Evolutionary conservation across 2,888 invertebrate species (phyloP).

Genomic region (Lochmaea capreae): DNA sequence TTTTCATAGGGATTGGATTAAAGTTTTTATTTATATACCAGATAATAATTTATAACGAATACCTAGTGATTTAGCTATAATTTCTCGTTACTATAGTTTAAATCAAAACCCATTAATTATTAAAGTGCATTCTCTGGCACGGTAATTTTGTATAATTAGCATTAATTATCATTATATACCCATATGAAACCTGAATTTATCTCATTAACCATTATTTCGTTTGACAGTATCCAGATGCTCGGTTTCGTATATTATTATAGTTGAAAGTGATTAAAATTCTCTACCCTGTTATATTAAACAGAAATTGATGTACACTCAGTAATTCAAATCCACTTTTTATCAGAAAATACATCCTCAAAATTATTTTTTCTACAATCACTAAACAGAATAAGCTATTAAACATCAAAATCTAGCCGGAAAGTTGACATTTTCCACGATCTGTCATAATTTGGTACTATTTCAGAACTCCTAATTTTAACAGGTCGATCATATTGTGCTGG

Average conservation of each 20-base stretch:
- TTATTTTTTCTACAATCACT: no score
- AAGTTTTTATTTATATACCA: neutral
- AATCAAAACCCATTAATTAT: neutral
- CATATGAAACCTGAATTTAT: constrained; percentile 1
- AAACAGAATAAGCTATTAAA: no score
- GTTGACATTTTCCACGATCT: no score
- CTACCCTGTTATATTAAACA: neutral
- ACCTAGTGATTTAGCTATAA: constrained; percentile 1
- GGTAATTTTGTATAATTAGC: neutral
- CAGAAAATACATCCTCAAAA: no score
- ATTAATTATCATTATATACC: neutral
- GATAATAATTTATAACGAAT: neutral
- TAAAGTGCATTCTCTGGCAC: neutral
- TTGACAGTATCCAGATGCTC: constrained; percentile 1
- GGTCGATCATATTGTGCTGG: no score
- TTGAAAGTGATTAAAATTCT: neutral
- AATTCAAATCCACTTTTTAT: no score
- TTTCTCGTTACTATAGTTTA: neutral
- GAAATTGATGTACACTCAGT: no score
- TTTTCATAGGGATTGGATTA: no score
- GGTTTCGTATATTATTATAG: neutral
- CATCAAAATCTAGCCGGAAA: no score
- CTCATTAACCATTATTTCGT: neutral
- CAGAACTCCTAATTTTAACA: no score
- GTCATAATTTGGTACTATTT: no score